Evolutionary conservation across 1,140 invertebrate genomes (phyloP).

Genomic region (Drosophila lacertosa): DNA sequence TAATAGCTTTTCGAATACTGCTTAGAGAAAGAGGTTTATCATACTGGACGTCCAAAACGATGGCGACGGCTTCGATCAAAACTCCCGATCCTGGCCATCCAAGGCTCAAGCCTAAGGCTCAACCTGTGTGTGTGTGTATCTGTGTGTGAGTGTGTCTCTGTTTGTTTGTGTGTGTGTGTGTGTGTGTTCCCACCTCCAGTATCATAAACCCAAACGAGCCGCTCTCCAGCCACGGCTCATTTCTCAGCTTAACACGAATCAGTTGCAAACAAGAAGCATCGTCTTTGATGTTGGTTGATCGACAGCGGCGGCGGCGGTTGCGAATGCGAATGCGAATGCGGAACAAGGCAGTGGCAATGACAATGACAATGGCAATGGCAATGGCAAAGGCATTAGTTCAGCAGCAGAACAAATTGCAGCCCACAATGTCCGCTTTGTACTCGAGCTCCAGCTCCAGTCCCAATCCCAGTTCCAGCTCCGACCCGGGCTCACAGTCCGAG

Average conservation of each 20-base stretch:
- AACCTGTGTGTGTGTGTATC: background rate
- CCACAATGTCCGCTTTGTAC: conserved; percentile 70
- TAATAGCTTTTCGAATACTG: conserved; percentile 84
- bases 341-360: conserved; percentile 29
- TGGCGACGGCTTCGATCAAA: conserved; percentile 18
- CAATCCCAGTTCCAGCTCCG: conserved; percentile 52
- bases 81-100: conserved; percentile 27
- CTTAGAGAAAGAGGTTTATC: conserved; percentile 84
- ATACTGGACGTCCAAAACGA: conserved; percentile 71
- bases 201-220: conserved; percentile 83
- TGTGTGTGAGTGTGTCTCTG: too few relatives aligned
- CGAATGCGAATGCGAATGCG: conserved; percentile 13
- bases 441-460: conserved; percentile 60
- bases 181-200: conserved; percentile 57
- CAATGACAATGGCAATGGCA: conserved; percentile 10
- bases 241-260: conserved; percentile 84
- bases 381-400: conserved; percentile 42
- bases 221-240: conserved; percentile 54
- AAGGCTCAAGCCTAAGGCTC: conserved; percentile 4
- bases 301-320: conserved; percentile 62
- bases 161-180: background rate
- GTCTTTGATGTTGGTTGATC: conserved; percentile 76
- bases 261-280: conserved; percentile 83
- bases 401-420: conserved; percentile 73
- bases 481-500: conserved; percentile 60